A percentile compares a stretch with the other conserved stretches of the same genome.
These are phyloP conservation scores for Dendrocincla tyrannina DNA, from an alignment of 2,797 vertebrate genomes.

Conservation along the genomic window DNA sequence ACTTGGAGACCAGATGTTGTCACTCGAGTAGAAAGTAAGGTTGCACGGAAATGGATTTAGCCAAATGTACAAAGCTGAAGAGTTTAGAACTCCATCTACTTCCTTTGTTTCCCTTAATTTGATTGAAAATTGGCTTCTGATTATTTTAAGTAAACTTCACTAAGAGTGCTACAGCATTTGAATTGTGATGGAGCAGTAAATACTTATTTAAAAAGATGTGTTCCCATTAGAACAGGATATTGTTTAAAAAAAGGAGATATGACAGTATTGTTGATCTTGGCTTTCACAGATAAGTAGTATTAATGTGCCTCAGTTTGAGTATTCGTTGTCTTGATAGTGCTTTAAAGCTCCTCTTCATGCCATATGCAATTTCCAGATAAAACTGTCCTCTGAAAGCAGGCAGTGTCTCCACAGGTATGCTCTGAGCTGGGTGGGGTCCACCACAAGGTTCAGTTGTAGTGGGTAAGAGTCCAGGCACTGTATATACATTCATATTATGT, in stretches of 20 bases:
- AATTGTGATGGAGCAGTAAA: neutral
- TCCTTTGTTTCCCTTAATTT: neutral
- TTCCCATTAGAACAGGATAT: neutral
- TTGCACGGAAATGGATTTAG: neutral
- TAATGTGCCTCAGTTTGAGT: neutral
- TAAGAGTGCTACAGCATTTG: neutral
- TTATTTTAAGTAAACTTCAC: neutral
- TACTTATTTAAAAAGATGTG: neutral
- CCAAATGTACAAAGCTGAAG: neutral
- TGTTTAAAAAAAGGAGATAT: neutral
- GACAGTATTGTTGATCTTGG: neutral
- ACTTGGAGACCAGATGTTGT: neutral
- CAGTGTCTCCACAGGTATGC: neutral
- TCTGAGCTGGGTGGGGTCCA: neutral
- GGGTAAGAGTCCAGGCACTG: neutral
- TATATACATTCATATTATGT: accelerated
- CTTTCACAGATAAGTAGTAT: neutral
- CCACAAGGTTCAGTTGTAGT: neutral
- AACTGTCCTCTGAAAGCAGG: neutral
- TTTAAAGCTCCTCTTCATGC: neutral
- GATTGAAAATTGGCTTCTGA: neutral
- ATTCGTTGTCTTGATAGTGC: neutral
- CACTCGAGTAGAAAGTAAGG: neutral
- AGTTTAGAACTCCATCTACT: neutral
- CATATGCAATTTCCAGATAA: accelerated